These are phyloP conservation scores for Rhineura floridana DNA, from an alignment of 2,113 vertebrate genomes.

Conservation along the genomic window DNA sequence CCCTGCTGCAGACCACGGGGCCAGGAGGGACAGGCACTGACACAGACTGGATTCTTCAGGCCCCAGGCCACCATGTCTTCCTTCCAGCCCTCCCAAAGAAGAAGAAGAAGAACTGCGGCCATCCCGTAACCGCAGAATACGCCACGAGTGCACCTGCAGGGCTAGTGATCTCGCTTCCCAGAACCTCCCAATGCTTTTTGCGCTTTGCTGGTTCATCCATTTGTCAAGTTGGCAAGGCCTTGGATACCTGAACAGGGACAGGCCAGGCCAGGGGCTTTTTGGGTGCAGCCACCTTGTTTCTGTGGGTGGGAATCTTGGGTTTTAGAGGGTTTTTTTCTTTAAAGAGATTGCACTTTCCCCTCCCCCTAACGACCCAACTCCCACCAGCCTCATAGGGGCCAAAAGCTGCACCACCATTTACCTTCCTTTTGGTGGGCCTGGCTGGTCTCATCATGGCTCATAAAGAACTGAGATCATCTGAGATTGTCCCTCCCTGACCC, in stretches of 20 bases:
- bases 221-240: constrained; percentile 42
- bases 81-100: constrained; percentile 42
- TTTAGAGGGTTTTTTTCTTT: constrained; percentile 66
- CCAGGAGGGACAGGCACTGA: constrained; percentile 45
- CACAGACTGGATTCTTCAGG: constrained; percentile 26
- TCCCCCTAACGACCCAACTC: neutral
- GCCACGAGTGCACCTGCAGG: constrained; percentile 11
- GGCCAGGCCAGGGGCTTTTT: constrained; percentile 43
- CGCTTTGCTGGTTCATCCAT: constrained; percentile 39
- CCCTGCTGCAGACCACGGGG: neutral
- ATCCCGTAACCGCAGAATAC: neutral
- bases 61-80: constrained; percentile 66
- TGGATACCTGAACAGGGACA: neutral
- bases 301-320: constrained; percentile 42
- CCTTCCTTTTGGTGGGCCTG: neutral
- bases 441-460: neutral
- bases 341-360: constrained; percentile 59
- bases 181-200: constrained; percentile 18
- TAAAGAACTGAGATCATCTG: neutral
- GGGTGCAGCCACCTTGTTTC: constrained; percentile 33
- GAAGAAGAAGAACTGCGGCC: neutral
- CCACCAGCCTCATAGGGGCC: neutral
- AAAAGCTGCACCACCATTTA: neutral
- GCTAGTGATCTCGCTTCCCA: constrained; percentile 27
- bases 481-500: neutral